Evolutionary conservation across 2,888 invertebrate species (phyloP).

Genomic region (Phanerotoma sp.): DNA sequence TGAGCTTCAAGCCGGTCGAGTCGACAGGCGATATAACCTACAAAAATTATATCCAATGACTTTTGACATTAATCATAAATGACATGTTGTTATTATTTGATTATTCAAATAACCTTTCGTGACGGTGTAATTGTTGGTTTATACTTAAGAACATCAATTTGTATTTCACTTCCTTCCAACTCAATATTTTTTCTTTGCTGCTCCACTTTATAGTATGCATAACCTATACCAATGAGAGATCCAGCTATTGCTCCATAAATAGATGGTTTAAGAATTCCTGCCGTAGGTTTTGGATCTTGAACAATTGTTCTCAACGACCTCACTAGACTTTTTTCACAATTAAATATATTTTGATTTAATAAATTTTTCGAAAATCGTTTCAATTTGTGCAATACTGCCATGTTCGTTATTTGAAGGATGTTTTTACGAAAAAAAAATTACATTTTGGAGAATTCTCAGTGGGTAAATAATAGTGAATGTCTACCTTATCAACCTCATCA

Average conservation of each 20-base stretch:
- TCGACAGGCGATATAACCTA: slow-evolving; percentile 70
- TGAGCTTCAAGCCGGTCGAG: slow-evolving; percentile 71
- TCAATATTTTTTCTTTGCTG: slow-evolving; percentile 56
- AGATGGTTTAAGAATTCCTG: slow-evolving; percentile 59
- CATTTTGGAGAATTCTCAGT: too few relatives aligned
- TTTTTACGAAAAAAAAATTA: too few relatives aligned
- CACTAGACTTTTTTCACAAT: slow-evolving; percentile 20
- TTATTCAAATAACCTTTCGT: slow-evolving; percentile 53
- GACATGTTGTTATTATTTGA: background rate
- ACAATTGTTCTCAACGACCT: slow-evolving; percentile 38
- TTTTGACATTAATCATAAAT: background rate
- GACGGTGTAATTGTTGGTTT: slow-evolving; percentile 58
- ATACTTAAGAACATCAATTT: slow-evolving; percentile 54
- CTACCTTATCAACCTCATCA: too few relatives aligned
- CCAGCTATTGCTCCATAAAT: slow-evolving; percentile 65
- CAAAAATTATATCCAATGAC: background rate
- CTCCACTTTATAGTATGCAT: slow-evolving; percentile 57
- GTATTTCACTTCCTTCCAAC: slow-evolving; percentile 56
- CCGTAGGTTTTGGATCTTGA: slow-evolving; percentile 34
- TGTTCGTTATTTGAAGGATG: slow-evolving; percentile 17
- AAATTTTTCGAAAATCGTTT: slow-evolving; percentile 35
- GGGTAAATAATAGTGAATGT: too few relatives aligned
- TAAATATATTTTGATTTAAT: slow-evolving; percentile 26
- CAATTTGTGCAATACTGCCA: slow-evolving; percentile 44
- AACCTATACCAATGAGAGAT: slow-evolving; percentile 58